A percentile compares a stretch with the other conserved stretches of the same genome.
phyloP scores from a whole-genome alignment of 92 coral and sea anemone species.

The Montipora capitata region DNA sequence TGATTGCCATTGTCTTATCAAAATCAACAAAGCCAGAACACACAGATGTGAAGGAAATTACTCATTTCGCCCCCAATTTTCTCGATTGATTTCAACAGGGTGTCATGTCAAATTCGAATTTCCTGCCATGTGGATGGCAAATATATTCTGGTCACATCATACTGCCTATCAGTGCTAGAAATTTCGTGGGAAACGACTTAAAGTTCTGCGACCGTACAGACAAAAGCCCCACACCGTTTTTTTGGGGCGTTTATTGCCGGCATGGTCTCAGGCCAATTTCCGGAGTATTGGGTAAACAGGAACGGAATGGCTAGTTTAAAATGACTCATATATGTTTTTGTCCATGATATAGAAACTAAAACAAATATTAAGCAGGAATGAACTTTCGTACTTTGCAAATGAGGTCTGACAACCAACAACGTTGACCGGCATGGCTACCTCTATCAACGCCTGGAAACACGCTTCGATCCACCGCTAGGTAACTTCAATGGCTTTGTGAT shows the following conservation, averaged over 20 bases:
- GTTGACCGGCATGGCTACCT: neutral
- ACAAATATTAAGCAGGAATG: neutral
- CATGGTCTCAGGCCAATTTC: neutral
- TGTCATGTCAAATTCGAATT: too few relatives aligned
- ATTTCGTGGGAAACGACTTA: constrained; percentile 2
- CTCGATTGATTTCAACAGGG: neutral
- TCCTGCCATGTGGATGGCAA: neutral
- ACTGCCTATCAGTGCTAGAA: neutral
- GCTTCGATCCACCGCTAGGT: neutral
- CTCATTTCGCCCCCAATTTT: constrained; percentile 1
- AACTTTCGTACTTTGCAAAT: neutral
- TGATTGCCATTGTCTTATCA: neutral
- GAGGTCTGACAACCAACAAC: neutral
- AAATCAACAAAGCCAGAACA: constrained; percentile 3
- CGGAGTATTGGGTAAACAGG: constrained; percentile 36
- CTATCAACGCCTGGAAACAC: neutral
- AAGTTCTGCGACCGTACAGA: neutral
- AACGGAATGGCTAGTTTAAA: neutral
- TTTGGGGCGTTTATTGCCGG: constrained; percentile 34
- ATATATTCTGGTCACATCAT: constrained; percentile 3
- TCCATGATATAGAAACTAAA: constrained; percentile 20
- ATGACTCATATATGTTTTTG: neutral
- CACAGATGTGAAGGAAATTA: neutral
- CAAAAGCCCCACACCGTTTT: constrained; percentile 3
- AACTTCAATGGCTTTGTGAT: neutral